Percentiles rank a stretch among this genome's conserved stretches.
Evolutionary conservation across 2,113 vertebrate genomes (phyloP).

Genomic region (Ammodytes marinus): DNA sequence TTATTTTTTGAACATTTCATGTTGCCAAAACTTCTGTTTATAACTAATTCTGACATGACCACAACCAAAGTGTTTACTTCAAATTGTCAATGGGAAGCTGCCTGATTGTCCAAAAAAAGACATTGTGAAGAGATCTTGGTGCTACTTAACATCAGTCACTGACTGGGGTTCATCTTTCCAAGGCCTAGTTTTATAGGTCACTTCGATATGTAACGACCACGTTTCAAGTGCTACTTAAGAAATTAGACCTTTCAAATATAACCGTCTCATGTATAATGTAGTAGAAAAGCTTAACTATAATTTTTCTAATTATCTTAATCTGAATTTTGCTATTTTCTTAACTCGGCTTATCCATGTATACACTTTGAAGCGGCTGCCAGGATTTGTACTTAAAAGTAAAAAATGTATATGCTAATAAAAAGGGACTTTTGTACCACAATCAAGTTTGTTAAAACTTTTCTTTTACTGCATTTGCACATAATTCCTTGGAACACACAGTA

Average conservation of each 20-base stretch:
- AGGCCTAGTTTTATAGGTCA: slow-evolving; percentile 85
- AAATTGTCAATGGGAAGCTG: slow-evolving; percentile 16
- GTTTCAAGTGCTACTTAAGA: slow-evolving; percentile 52
- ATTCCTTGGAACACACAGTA: slow-evolving; percentile 13
- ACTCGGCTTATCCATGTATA: slow-evolving; percentile 42
- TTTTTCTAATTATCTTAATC: slow-evolving; percentile 53
- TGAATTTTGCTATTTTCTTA: slow-evolving; percentile 59
- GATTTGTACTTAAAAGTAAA: slow-evolving; percentile 68
- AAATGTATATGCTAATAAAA: slow-evolving; percentile 77
- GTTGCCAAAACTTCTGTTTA: slow-evolving; percentile 45
- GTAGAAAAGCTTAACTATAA: not conserved
- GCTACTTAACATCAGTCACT: slow-evolving; percentile 46
- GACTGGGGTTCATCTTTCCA: slow-evolving; percentile 41
- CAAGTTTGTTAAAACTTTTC: slow-evolving; percentile 16
- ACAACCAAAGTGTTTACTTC: slow-evolving; percentile 41
- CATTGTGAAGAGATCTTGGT: slow-evolving; percentile 24
- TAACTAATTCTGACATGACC: not conserved
- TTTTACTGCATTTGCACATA: slow-evolving; percentile 74
- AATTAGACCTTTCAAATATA: slow-evolving; percentile 20
- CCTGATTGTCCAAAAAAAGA: slow-evolving; percentile 17
- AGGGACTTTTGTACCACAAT: slow-evolving; percentile 68
- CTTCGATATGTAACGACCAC: not conserved
- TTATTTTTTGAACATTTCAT: slow-evolving; percentile 14
- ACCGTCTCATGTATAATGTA: slow-evolving; percentile 29
- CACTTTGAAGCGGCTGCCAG: slow-evolving; percentile 55